phyloP scores from a whole-genome alignment of 2,113 vertebrate species.

The Zonotrichia leucophrys region DNA sequence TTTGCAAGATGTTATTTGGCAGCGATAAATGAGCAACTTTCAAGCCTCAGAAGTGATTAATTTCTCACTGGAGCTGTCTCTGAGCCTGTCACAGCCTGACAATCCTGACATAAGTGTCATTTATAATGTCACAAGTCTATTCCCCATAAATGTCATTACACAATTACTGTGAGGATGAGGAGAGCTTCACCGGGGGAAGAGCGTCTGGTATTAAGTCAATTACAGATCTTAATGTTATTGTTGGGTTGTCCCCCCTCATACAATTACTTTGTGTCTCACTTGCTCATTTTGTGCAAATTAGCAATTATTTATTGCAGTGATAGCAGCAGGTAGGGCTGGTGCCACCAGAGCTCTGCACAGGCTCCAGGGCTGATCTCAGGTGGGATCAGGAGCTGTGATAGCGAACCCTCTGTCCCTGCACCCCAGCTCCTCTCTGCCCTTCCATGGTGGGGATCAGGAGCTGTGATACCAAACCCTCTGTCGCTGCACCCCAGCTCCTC shows the following conservation, averaged over 20 bases:
- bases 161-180: conserved; percentile 65
- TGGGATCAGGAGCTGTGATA: not conserved
- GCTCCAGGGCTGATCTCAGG: not conserved
- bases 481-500: not conserved
- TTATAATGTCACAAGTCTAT: conserved; percentile 80
- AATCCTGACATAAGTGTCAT: conserved; percentile 76
- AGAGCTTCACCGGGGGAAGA: conserved; percentile 19
- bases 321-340: conserved; percentile 28
- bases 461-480: not conserved
- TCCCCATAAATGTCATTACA: conserved; percentile 77
- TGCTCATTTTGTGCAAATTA: conserved; percentile 68
- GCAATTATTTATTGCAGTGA: conserved; percentile 63
- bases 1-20: conserved; percentile 69
- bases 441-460: too few species aligned
- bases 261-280: conserved; percentile 55
- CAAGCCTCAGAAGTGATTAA: conserved; percentile 76
- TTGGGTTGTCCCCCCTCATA: conserved; percentile 42
- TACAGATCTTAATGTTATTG: conserved; percentile 56
- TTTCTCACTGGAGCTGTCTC: conserved; percentile 76
- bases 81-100: conserved; percentile 73
- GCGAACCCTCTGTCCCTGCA: not conserved
- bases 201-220: conserved; percentile 62
- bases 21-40: conserved; percentile 76
- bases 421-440: not conserved
- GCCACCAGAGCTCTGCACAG: not conserved